phyloP scores from a whole-genome alignment of 2,888 invertebrate species.

The Tachina fera region DNA sequence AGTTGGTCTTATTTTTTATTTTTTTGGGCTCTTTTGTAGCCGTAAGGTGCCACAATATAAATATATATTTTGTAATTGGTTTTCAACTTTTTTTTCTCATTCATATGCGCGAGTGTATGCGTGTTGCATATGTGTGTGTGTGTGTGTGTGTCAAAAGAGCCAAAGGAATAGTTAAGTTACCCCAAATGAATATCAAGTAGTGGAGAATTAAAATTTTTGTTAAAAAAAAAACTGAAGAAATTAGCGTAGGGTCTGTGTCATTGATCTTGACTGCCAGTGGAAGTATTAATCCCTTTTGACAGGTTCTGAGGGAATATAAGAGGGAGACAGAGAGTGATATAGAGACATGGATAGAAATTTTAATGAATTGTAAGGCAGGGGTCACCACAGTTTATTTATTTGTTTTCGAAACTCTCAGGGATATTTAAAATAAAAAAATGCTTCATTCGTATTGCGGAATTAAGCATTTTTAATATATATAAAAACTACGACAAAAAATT shows the following conservation, averaged over 20 bases:
- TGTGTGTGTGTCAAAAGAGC: constrained; percentile 19
- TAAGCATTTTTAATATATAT: too few relatives aligned
- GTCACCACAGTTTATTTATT: not conserved
- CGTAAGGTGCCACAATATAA: constrained; percentile 69
- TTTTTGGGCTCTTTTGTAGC: constrained; percentile 50
- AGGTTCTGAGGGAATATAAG: constrained; percentile 12
- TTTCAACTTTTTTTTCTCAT: constrained; percentile 43
- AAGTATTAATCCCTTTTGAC: constrained; percentile 70
- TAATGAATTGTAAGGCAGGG: constrained; percentile 9
- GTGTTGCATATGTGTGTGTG: not conserved
- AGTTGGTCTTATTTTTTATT: constrained; percentile 21
- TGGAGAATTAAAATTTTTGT: constrained; percentile 56
- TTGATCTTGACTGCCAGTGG: constrained; percentile 56
- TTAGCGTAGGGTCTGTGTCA: constrained; percentile 56
- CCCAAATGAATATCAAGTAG: constrained; percentile 47
- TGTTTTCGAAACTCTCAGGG: not conserved
- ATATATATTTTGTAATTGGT: constrained; percentile 67
- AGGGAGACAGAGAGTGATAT: too few relatives aligned
- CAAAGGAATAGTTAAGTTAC: constrained; percentile 43
- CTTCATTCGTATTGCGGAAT: too few relatives aligned
- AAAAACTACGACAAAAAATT: too few relatives aligned
- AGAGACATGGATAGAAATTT: not conserved
- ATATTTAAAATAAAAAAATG: not conserved
- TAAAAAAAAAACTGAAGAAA: constrained; percentile 38
- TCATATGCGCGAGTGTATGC: not conserved